phyloP scores from a whole-genome alignment of 2,797 vertebrate genomes.

The Erpetoichthys calabaricus region DNA sequence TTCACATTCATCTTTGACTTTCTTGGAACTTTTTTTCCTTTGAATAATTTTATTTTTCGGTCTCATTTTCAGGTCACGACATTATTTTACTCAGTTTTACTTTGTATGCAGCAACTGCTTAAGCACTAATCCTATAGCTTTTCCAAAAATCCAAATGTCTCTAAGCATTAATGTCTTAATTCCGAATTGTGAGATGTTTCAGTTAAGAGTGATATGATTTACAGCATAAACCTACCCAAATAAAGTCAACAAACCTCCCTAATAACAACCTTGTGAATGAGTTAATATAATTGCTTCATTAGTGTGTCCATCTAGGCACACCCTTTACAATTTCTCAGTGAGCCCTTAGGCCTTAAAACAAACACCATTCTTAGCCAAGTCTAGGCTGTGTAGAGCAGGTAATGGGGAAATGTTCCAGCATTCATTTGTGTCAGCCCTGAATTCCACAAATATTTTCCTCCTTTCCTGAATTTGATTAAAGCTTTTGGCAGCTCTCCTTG shows the following conservation, averaged over 20 bases:
- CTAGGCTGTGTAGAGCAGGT: conserved; percentile 13
- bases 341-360: background rate
- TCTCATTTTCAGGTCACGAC: too few species aligned
- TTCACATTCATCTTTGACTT: too few species aligned
- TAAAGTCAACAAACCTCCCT: background rate
- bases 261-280: background rate
- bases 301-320: background rate
- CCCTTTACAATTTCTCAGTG: background rate
- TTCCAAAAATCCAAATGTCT: too few species aligned
- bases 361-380: background rate
- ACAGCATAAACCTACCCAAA: background rate
- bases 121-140: too few species aligned
- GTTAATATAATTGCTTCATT: background rate
- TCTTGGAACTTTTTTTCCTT: too few species aligned
- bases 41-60: too few species aligned
- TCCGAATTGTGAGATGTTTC: conserved; percentile 25
- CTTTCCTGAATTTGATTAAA: background rate
- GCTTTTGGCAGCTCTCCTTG: too few species aligned
- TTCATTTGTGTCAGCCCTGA: conserved; percentile 19
- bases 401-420: background rate
- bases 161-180: background rate
- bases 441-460: conserved; percentile 24
- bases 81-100: too few species aligned
- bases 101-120: too few species aligned
- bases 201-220: conserved; percentile 13